Percentiles rank a stretch among this genome's conserved stretches.
phyloP scores from a whole-genome alignment of 1,140 invertebrate genomes.

The Drosophila miranda region DNA sequence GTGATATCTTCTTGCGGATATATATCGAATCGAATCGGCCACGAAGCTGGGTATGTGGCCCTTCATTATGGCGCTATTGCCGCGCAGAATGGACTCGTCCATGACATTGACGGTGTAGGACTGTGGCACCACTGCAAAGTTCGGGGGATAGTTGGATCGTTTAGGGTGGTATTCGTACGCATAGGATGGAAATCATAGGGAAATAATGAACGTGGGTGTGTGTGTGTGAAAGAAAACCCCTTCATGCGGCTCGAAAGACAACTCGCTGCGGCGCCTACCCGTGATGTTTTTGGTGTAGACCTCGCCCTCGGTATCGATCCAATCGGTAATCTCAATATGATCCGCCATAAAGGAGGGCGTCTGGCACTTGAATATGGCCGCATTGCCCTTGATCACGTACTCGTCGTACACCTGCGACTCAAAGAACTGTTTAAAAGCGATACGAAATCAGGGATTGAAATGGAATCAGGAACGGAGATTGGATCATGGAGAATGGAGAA shows the following conservation, averaged over 20 bases:
- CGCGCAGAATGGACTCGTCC: slow-evolving; percentile 94
- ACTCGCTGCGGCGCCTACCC: slow-evolving; percentile 42
- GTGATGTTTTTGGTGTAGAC: slow-evolving; percentile 82
- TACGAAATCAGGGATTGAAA: slow-evolving; percentile 12
- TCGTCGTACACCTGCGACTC: slow-evolving; percentile 95
- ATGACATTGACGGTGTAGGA: slow-evolving; percentile 94
- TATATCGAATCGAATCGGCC: slow-evolving; percentile 92
- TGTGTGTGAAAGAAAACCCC: slow-evolving; percentile 37
- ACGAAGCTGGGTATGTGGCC: slow-evolving; percentile 97
- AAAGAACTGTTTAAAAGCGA: slow-evolving; percentile 90
- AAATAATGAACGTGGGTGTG: neutral
- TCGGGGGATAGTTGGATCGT: slow-evolving; percentile 25
- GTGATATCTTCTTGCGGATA: slow-evolving; percentile 84
- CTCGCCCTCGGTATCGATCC: slow-evolving; percentile 90
- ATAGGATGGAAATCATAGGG: slow-evolving; percentile 40
- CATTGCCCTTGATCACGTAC: slow-evolving; percentile 94
- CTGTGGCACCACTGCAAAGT: slow-evolving; percentile 91
- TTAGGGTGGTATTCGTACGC: too few relatives aligned
- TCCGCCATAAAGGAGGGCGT: slow-evolving; percentile 94
- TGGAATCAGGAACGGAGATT: neutral
- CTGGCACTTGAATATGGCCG: slow-evolving; percentile 95
- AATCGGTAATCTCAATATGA: slow-evolving; percentile 91
- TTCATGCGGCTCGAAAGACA: slow-evolving; percentile 56
- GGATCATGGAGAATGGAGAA: neutral
- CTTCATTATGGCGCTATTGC: slow-evolving; percentile 94